Evolutionary conservation across 2,113 vertebrate species (phyloP).

Genomic region (Grus americana): DNA sequence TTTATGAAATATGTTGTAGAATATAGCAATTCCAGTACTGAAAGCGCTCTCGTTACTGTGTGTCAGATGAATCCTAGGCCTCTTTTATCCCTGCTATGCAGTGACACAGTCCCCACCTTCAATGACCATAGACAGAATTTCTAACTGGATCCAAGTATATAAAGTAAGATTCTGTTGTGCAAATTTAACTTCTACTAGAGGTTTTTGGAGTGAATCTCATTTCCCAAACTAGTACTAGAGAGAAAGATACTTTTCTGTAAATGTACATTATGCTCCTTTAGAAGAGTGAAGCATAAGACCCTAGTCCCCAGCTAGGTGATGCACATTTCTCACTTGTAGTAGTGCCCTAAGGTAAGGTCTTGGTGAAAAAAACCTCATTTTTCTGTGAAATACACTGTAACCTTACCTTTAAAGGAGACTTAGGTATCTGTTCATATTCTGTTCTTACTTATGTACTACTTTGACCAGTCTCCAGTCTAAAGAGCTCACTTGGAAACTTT

Average conservation of each 20-base stretch:
- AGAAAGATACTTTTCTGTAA: background rate
- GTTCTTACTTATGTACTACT: too few species aligned
- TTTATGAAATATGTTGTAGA: background rate
- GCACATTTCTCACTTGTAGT: background rate
- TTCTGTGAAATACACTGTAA: too few species aligned
- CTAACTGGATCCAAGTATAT: background rate
- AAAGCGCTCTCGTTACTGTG: background rate
- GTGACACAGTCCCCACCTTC: background rate
- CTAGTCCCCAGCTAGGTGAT: background rate
- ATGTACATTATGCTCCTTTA: rapidly evolving
- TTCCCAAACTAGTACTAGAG: background rate
- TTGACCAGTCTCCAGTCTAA: too few species aligned
- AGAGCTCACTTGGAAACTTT: background rate
- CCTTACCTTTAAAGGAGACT: too few species aligned
- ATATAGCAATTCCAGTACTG: background rate
- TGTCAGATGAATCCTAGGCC: background rate
- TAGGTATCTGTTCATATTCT: too few species aligned
- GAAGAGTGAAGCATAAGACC: background rate
- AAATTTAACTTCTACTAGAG: background rate
- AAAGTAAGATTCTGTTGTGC: background rate
- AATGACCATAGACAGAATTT: background rate
- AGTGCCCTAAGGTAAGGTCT: background rate
- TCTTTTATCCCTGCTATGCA: background rate
- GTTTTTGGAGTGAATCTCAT: background rate
- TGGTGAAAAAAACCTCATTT: too few species aligned